Conservation (phyloP, 2,797 vertebrate genomes). For the Ptychadena robeensis region DNA sequence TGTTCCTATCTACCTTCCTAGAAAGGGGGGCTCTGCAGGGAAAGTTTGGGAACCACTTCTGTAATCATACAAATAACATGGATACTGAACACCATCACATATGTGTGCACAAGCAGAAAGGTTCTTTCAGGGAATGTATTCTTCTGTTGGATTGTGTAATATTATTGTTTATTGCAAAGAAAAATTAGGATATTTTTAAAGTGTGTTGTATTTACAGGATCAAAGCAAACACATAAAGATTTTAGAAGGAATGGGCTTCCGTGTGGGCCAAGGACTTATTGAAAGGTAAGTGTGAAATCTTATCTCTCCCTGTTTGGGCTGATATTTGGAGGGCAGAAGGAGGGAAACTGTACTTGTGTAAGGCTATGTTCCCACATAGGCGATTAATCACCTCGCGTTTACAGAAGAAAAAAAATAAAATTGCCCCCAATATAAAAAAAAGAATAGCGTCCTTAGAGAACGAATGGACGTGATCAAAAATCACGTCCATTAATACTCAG, state of each 20-base stretch:
- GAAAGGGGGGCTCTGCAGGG: no score
- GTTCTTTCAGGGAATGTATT: not conserved
- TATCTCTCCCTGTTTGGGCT: not conserved
- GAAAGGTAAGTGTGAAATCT: conserved; percentile 77
- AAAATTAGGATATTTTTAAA: not conserved
- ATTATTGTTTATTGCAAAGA: not conserved
- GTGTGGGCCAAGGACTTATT: conserved; percentile 86
- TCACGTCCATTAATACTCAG: no score
- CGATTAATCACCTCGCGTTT: no score
- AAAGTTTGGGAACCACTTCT: no score
- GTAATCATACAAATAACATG: no score
- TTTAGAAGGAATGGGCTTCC: conserved; percentile 85
- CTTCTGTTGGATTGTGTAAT: not conserved
- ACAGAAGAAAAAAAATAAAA: no score
- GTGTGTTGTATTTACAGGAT: conserved; percentile 72
- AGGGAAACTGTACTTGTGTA: not conserved
- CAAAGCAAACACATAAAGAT: conserved; percentile 74
- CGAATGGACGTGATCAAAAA: no score
- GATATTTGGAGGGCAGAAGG: not conserved
- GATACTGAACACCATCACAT: not conserved
- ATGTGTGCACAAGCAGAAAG: not conserved
- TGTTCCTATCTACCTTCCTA: no score
- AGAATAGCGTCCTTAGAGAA: no score
- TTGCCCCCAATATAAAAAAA: no score
- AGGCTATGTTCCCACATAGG: no score